Evolutionary conservation across 2,888 invertebrate species (phyloP), one percentile per base, ranked within the genome.

Genomic region (Barypeithes pellucidus): DNA sequence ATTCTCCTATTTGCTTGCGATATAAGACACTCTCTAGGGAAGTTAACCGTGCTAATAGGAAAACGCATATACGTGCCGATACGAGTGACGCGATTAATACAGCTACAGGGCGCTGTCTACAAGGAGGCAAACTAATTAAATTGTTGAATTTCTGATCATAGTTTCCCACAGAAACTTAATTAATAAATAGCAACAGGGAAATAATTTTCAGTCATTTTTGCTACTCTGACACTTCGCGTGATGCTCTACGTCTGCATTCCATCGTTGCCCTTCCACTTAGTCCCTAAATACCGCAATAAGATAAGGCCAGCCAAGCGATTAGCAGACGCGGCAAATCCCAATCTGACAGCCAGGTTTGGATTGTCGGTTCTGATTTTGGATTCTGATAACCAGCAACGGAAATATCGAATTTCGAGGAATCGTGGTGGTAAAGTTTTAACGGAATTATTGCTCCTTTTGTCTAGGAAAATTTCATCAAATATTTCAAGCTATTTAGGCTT

Each of bases 291-390:
- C 47, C 67, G 45, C 60, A 50, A 29, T 29, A 29, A 60, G 60
- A 67, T 60, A 67, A 67, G 33, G 60, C 60, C 29, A 47, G 22
- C 22, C 22, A 24, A 50, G 24, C 22, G 50, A 50, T 50, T 50
- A 50, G 50, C 65, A 65, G 50, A 50, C 50, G 65, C 65, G 18
- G 29, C 29, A 65, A 65, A 65, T 65, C 33, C 50, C 45, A 36
- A 14, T 36, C 50, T 18, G 65, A 50, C 62, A 62, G 22, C 45
- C 18, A 52, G 50, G 65, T 52, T 50, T 29, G 29, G 36, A 65
- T 50, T 50, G 50, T 29, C 50, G 36, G 36, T 50, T 50, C 50
- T 50, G 50, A 50, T 50, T 22, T 5, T 12, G 22, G 45, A 18
- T 62, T 43, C 41, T 43, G 45, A 47, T 63, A 45, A 33, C 45